Base-by-base conservation (phyloP, 2,797 vertebrate genomes). In the Anisognathus igniventris region DNA sequence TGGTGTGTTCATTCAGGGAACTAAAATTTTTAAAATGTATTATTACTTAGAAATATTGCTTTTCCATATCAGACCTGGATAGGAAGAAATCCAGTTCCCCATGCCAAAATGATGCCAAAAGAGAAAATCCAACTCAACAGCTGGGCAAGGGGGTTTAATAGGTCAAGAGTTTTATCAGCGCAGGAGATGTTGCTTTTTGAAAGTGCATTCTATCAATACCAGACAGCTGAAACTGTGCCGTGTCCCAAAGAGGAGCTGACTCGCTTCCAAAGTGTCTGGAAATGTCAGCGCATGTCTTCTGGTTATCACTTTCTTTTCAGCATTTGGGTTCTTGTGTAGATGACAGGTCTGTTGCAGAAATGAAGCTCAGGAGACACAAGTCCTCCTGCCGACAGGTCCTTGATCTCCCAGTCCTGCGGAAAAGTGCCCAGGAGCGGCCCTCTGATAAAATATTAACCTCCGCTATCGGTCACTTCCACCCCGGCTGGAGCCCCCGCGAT, bases 221-320 rank as follows among this genome's bases (percentile, higher is more conserved):
- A 95, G 92, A 81, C 82, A 90, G 87, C 44, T 62, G 78, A 90
- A 89, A 88, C 61, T 78, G 62, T 27, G 65, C 73, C 14, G 8
- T 56, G 89, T 89, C 78, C 94, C 74, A 30, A 10, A 80, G 75
- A 90, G 82, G 0, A 57, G 90, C 79, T 95, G 92, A 90, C 79
- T 96, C 58, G 12, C 64, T 93, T 90, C 86, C 91, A 90, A 83
- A 89, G 65, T 10, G 93, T 65, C 92, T 89, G 92, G 87, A 91
- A 94, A 91, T 67, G 84, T 80, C 95, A 95, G 60, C 0, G 2
- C 82, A 65, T 3, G 10, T 72, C 91, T 86, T 81, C 47, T 78
- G 76, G 27, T 82, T 79, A 83, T 84, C 71, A 27, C 72, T 71
- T 47, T 44, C 80, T 87, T 90, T 73, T 67, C 81, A 91, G 57